These are phyloP conservation scores for Capromys pilorides DNA, from an alignment of 2,797 vertebrate genomes.

Conservation along the genomic window DNA sequence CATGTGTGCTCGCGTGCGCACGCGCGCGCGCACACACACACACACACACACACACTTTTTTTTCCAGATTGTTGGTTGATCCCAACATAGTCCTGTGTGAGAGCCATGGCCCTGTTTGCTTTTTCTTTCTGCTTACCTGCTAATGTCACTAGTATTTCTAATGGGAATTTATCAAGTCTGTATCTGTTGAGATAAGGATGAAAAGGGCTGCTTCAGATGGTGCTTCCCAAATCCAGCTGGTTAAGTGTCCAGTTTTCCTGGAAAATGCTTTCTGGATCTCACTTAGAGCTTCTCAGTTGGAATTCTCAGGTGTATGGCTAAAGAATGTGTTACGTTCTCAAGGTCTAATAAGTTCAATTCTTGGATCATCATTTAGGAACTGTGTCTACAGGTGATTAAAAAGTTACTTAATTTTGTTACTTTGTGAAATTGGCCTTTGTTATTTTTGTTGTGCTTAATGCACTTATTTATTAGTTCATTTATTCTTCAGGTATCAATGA, in stretches of 20 bases:
- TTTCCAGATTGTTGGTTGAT: neutral
- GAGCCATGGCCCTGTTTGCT: neutral
- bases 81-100: neutral
- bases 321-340: neutral
- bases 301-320: neutral
- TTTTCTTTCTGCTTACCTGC: neutral
- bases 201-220: neutral
- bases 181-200: neutral
- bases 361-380: neutral
- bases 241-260: neutral
- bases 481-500: neutral
- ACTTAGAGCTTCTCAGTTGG: neutral
- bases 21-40: neutral
- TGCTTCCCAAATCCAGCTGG: neutral
- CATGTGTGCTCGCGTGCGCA: no score
- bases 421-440: neutral
- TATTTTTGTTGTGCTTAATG: neutral
- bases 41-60: neutral
- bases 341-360: neutral
- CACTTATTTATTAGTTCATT: constrained; percentile 5
- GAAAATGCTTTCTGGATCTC: neutral
- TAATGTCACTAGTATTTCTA: neutral
- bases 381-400: neutral
- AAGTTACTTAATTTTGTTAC: neutral
- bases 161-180: neutral